A percentile compares a stretch with the other conserved stretches of the same genome.
Conservation (phyloP, 2,113 vertebrate species). For the Neodon shergylaensis region DNA sequence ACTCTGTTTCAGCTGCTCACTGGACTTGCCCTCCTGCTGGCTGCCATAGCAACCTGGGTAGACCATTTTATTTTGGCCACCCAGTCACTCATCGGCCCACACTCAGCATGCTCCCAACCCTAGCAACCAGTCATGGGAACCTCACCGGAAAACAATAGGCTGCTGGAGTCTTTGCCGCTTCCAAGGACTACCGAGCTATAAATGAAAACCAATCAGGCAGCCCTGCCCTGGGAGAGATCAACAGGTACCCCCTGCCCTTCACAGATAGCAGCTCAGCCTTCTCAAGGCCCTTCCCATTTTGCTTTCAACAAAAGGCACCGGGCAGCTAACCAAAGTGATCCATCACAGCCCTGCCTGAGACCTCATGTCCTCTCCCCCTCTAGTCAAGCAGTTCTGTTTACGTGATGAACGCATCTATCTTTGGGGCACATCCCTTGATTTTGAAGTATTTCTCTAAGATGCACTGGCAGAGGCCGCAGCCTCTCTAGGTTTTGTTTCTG, state of each 20-base stretch:
- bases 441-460: background rate
- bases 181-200: constrained; percentile 55
- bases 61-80: constrained; percentile 70
- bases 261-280: constrained; percentile 14
- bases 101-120: constrained; percentile 50
- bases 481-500: background rate
- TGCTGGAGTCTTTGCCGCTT: constrained; percentile 55
- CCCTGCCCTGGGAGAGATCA: constrained; percentile 28
- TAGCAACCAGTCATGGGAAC: constrained; percentile 80
- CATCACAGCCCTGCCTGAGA: background rate
- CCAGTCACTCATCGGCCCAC: constrained; percentile 55
- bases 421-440: constrained; percentile 12
- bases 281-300: constrained; percentile 20
- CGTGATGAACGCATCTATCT: background rate
- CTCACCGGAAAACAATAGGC: constrained; percentile 72
- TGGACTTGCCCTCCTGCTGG: constrained; percentile 61
- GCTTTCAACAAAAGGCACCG: constrained; percentile 52
- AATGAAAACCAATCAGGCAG: constrained; percentile 67
- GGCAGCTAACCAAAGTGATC: background rate
- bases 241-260: background rate
- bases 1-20: constrained; percentile 43
- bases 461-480: background rate
- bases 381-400: background rate
- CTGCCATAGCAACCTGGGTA: constrained; percentile 71
- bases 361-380: background rate